phyloP scores from a whole-genome alignment of 2,113 vertebrate species.

The Periophthalmodon schlosseri region DNA sequence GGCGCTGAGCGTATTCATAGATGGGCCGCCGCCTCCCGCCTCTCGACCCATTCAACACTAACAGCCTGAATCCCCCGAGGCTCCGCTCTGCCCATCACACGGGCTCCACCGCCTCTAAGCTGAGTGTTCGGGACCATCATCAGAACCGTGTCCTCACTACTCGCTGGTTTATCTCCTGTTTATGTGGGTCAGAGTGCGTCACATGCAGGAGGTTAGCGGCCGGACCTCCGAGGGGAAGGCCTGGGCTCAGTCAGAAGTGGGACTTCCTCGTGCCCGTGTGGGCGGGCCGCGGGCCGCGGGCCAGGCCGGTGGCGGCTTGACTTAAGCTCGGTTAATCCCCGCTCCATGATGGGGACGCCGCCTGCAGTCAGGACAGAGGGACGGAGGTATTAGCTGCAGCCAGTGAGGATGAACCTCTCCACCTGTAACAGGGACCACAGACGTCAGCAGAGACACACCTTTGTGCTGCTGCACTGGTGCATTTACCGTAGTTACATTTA shows the following conservation, averaged over 20 bases:
- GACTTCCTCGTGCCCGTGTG: conserved; percentile 44
- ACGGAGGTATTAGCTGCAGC: conserved; percentile 57
- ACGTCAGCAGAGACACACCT: conserved; percentile 4
- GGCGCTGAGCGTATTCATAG: conserved; percentile 69
- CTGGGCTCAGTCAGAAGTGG: conserved; percentile 35
- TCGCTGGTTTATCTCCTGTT: conserved; percentile 41
- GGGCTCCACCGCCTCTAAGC: conserved; percentile 51
- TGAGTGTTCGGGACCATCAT: conserved; percentile 49
- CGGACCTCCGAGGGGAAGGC: conserved; percentile 39
- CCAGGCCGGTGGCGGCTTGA: conserved; percentile 61
- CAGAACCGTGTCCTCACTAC: conserved; percentile 50
- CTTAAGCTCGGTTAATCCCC: conserved; percentile 71
- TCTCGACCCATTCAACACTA: conserved; percentile 70
- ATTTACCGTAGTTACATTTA: too few relatives aligned
- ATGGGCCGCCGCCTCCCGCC: conserved; percentile 61
- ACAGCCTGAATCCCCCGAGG: conserved; percentile 68
- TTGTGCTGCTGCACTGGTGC: conserved; percentile 21
- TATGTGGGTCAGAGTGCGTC: conserved; percentile 57
- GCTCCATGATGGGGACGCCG: conserved; percentile 45
- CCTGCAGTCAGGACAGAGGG: conserved; percentile 65
- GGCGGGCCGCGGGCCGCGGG: conserved; percentile 35
- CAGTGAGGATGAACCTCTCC: conserved; percentile 29
- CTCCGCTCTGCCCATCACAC: conserved; percentile 54
- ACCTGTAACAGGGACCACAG: conserved; percentile 2
- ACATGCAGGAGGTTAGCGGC: conserved; percentile 40